Base-by-base conservation (phyloP, 2,113 vertebrate species). In the Strix aluco region DNA sequence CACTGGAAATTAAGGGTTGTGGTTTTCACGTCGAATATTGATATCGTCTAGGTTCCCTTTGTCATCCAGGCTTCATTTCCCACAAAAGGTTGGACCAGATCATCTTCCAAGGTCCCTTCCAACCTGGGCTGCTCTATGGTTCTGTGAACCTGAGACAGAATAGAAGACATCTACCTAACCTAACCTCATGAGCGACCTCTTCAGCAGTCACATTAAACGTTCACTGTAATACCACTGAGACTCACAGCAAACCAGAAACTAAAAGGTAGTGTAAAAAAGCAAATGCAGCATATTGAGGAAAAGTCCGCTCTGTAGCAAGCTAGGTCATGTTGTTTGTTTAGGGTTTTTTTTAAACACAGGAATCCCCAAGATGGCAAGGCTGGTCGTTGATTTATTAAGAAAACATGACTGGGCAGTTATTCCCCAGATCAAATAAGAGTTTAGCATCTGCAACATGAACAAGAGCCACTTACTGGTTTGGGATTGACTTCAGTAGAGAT, bases 401-500 rank as follows among this genome's bases (percentile, higher is more conserved):
- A 91, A 57, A 44, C 15, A 86, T 4, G 8, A 75, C 47, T 1
- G 12, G 22, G 30, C 49, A 65, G 25, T 65, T 69, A 72, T 18
- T 81, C 15, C 36, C 70, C 81, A 67, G 59, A 62, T 49, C n/a
- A 88, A 72, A 5, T 16, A 18, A 36, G 15, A 80, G 38, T 61
- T 94, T 36, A 95, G 44, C 27, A 81, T 32, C 20, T 65, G 49
- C 22, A 79, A 14, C 27, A 69, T 2, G 25, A 95, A 52, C 36
- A 65, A 73, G 46, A 70, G 12, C 23, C 72, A 98, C 99, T 99
- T 98, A 99, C 98, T 80, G 98, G 98, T 97, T 99, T 99, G 79
- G 99, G 99, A 96, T 99, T 99, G 96, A 99, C 99, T 96, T 99
- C 99, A 3, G 99, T 99, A 44, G 99, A 98, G 78, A 99, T 99